Conservation (phyloP, 2,888 invertebrate species). For the Leptinotarsa rubiginosa region DNA sequence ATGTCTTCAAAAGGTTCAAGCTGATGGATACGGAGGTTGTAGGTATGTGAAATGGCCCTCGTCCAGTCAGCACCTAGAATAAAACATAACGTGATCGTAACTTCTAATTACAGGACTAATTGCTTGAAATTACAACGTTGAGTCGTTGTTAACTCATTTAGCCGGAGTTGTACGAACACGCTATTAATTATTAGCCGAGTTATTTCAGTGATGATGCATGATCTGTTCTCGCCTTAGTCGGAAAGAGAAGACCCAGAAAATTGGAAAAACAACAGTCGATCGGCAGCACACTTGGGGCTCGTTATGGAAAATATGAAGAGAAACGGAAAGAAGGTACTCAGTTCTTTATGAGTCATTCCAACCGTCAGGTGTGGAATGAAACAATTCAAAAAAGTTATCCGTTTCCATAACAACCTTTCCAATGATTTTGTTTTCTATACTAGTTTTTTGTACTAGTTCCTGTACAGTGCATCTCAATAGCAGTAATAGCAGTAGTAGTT, state of each 20-base stretch:
- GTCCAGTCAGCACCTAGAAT: slow-evolving; percentile 46
- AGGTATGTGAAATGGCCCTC: slow-evolving; percentile 43
- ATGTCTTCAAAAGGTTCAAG: background rate
- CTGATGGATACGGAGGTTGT: background rate
- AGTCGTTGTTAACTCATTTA: slow-evolving; percentile 21
- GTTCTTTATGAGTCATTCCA: too few species aligned
- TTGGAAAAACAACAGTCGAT: background rate
- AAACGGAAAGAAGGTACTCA: too few species aligned
- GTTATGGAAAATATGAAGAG: background rate
- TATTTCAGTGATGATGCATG: slow-evolving; percentile 10
- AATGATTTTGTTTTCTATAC: too few species aligned
- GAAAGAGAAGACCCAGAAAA: background rate
- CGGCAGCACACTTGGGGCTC: background rate
- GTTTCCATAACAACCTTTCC: too few species aligned
- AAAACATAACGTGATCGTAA: slow-evolving; percentile 32
- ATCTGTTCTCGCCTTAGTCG: background rate
- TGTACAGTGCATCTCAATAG: too few species aligned
- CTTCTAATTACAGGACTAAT: slow-evolving; percentile 33
- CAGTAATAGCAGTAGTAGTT: too few species aligned
- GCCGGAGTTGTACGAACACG: slow-evolving; percentile 3
- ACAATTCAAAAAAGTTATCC: too few species aligned
- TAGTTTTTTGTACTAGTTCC: too few species aligned
- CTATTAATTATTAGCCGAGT: slow-evolving; percentile 8
- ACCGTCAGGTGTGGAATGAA: too few species aligned
- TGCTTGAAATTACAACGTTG: slow-evolving; percentile 34